Percentiles rank a stretch among this genome's conserved stretches.
phyloP scores from a whole-genome alignment of 2,797 vertebrate genomes.

The Sebastiscus tertius region DNA sequence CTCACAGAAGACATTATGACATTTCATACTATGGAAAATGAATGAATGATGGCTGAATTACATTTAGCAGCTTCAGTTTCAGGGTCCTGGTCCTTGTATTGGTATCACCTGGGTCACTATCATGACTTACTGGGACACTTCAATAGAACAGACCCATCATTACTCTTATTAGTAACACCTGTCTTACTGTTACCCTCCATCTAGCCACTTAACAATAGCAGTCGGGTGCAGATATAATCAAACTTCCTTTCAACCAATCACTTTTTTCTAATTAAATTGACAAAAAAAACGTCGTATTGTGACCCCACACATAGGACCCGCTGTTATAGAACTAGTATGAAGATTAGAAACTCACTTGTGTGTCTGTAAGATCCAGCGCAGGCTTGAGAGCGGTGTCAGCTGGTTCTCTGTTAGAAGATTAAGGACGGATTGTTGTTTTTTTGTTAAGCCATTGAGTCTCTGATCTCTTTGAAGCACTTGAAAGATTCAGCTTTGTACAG shows the following conservation, averaged over 20 bases:
- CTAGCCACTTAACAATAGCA: background rate
- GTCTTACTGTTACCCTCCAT: background rate
- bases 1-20: background rate
- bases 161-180: background rate
- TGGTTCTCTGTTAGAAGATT: background rate
- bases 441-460: background rate
- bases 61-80: background rate
- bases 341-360: background rate
- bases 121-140: background rate
- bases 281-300: background rate
- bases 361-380: background rate
- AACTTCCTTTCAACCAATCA: background rate
- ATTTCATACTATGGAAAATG: background rate
- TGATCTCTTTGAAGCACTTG: background rate
- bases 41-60: background rate
- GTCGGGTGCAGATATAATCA: background rate
- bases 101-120: background rate
- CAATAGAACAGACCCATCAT: background rate
- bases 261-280: background rate
- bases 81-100: background rate
- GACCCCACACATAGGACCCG: background rate
- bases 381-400: background rate
- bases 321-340: too few relatives aligned
- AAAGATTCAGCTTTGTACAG: background rate
- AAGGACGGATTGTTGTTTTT: background rate